Percentiles rank a stretch among this genome's conserved stretches.
Conservation (phyloP, 2,797 vertebrate genomes). For the Pteronotus mesoamericanus region DNA sequence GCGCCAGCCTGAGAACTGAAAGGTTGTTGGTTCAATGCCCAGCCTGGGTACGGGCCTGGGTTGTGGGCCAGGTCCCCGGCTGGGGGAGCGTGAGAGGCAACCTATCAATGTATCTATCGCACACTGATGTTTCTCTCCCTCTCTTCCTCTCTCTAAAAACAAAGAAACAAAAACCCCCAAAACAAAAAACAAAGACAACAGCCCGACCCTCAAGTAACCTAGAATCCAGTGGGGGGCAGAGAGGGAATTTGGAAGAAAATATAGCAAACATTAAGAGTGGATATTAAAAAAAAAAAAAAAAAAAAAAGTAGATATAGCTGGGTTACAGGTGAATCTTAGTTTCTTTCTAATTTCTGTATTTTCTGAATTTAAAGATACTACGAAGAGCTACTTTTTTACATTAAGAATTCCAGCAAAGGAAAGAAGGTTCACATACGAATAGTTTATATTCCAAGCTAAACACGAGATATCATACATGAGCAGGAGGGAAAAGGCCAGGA, state of each 20-base stretch:
- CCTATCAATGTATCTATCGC: too few relatives aligned
- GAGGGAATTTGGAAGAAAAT: background rate
- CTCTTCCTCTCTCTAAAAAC: too few relatives aligned
- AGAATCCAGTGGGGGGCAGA: rapidly evolving
- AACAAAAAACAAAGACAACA: background rate
- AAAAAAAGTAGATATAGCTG: rapidly evolving
- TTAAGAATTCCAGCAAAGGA: background rate
- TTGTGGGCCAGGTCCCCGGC: too few relatives aligned
- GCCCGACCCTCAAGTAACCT: background rate
- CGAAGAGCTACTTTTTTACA: background rate
- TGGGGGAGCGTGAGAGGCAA: too few relatives aligned
- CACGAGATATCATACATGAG: rapidly evolving
- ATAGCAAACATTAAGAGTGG: rapidly evolving
- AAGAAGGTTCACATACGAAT: background rate
- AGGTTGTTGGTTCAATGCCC: too few relatives aligned
- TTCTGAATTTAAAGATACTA: background rate
- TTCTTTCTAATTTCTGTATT: background rate
- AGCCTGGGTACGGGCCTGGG: too few relatives aligned
- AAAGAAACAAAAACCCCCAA: background rate
- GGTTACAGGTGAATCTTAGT: too few relatives aligned
- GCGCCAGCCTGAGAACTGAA: too few relatives aligned
- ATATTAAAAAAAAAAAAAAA: too few relatives aligned
- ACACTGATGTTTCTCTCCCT: too few relatives aligned
- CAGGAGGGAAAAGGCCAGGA: background rate
- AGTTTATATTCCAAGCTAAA: background rate